Evolutionary conservation across 2,797 vertebrate species (phyloP), one percentile per base, ranked within the genome.

Genomic region (Brachyrhaphis roseni): DNA sequence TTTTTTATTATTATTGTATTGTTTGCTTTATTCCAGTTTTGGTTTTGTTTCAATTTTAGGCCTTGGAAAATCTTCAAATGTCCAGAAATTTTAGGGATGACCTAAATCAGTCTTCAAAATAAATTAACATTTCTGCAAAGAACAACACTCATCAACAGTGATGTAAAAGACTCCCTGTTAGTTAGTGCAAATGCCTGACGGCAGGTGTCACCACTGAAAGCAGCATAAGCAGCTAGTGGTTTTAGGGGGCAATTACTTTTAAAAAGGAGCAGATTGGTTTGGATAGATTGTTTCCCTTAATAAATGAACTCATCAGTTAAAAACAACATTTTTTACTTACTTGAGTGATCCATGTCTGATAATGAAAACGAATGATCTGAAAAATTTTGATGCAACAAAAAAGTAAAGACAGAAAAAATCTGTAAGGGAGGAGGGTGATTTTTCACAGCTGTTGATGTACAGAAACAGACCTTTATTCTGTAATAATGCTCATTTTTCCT

Each of bases 401-500:
- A 20, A 36, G 16, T 7, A 64, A 64, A 34, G 16, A 16, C 28
- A 62, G 28, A 28, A 57, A 12, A 57, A 28, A 28, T 28, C 4
- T 28, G n/a, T 28, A 28, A n/a, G n/a, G 26, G n/a, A 28, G 55
- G 55, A n/a, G 5, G n/a, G 6, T 62, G 5, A 18, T 64, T 36
- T 64, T 36, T 36, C 31, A 64, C 18, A 64, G 16, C 31, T 64
- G 16, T 10, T 36, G 34, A 57, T 45, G 47, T 15, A 49, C 43
- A 82, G 75, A 26, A 79, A 73, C 3, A 18, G 75, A 41, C 75
- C 74, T 73, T 45, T 84, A 47, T 77, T 79, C 70, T 85, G 76
- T 74, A 76, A 90, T 85, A 90, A 86, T 87, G 83, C 78, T 87
- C 70, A 85, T 89, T 91, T 87, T 91, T 90, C 83, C 76, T 66